Percentiles rank a stretch among this genome's conserved stretches.
phyloP scores from a whole-genome alignment of 2,888 invertebrate species.

The Luperina testacea region DNA sequence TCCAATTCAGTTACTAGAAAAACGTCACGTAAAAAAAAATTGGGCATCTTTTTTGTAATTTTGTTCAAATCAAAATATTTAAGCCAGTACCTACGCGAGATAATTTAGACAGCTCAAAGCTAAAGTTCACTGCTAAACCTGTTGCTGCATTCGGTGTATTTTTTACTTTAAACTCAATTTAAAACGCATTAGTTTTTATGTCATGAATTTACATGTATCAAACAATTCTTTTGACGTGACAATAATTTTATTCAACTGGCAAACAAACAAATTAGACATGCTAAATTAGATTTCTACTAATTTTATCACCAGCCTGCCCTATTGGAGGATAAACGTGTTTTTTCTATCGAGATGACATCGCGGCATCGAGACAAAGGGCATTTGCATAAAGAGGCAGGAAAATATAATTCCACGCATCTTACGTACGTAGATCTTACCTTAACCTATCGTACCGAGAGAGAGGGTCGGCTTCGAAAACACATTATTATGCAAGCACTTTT shows the following conservation, averaged over 20 bases:
- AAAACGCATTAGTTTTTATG: constrained; percentile 8
- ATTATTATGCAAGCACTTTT: too few relatives aligned
- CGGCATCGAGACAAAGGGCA: neutral
- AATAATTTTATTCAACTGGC: neutral
- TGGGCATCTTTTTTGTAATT: neutral
- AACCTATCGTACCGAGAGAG: too few relatives aligned
- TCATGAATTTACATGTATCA: neutral
- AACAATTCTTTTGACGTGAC: neutral
- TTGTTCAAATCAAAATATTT: neutral
- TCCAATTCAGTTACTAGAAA: neutral
- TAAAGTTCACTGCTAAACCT: neutral
- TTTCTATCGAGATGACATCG: neutral
- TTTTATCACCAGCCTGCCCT: neutral
- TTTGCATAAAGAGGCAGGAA: neutral
- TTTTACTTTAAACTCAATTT: neutral
- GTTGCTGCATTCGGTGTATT: neutral
- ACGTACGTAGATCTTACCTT: too few relatives aligned
- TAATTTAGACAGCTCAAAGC: neutral
- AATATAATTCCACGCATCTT: too few relatives aligned
- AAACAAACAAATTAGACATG: neutral
- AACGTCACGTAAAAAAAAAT: neutral
- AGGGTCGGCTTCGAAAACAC: too few relatives aligned
- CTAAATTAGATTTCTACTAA: neutral
- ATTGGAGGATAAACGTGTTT: too few relatives aligned
- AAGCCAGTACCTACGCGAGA: too few relatives aligned